Evolutionary conservation across 23 tunicate species (phyloP), one percentile per base, ranked within the genome.

Genomic region (Phallusia fumigata): DNA sequence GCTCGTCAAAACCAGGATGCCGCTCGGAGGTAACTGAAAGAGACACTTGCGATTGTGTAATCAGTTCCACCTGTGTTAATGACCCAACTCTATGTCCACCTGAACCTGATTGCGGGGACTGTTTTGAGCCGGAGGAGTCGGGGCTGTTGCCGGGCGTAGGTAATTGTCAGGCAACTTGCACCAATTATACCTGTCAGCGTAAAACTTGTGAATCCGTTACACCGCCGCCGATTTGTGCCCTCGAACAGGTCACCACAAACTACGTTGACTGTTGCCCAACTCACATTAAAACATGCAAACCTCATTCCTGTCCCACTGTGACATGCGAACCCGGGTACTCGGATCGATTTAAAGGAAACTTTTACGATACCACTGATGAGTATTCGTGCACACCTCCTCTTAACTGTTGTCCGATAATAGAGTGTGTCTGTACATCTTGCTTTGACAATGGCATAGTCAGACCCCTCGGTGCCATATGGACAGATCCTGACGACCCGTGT

Each of bases 11-110:
- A 36, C 65, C 83, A 3, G 88, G 88, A 16, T 85, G 88, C 78
- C 82, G 88, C 22, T 44, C 83, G 0, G 83, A 36, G 0, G 88
- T 65, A 16, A 30, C 35, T 22, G 64, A 75, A 32, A 85, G 82
- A 65, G 88, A 85, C 78, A 50, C 0, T 22, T 85, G 88, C 58
- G 88, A 50, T 19, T 85, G 88, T 49, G 81, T 78, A 1, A 64
- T 40, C 21, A 36, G 78, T 18, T 51, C 83, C 12, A 47, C 53
- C 18, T 85, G 88, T 36, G 53, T 58, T 5, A 36, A 36, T 5
- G 82, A 85, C 35, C 77, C 82, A 18, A 22, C 82, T 0, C 77
- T 80, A 28, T 85, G 88, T 50, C 64, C 52, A 22, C 49, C 33
- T 22, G 50, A 45, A 3, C 82, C 83, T 24, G 33, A 69, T 21